Evolutionary conservation across 2,113 vertebrate species (phyloP).

Genomic region (Centrocercus urophasianus): DNA sequence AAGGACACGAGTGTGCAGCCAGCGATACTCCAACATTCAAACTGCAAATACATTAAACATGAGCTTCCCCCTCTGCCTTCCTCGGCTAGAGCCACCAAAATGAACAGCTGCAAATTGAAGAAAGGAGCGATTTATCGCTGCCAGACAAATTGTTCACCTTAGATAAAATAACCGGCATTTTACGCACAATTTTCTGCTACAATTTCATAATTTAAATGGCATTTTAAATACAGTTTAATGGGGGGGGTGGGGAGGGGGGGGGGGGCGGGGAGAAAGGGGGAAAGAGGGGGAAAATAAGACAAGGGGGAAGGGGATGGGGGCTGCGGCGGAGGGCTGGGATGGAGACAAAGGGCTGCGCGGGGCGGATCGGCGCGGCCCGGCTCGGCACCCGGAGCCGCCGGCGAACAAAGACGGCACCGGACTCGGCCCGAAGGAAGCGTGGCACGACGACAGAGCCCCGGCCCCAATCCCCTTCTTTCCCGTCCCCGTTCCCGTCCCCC

Average conservation of each 20-base stretch:
- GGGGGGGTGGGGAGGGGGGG: slow-evolving; percentile 55
- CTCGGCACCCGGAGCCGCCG: neutral
- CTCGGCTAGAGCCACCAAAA: slow-evolving; percentile 82
- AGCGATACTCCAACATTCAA: slow-evolving; percentile 97
- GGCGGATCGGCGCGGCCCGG: neutral
- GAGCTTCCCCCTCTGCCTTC: slow-evolving; percentile 84
- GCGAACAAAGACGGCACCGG: slow-evolving; percentile 26
- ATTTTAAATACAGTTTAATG: slow-evolving; percentile 87
- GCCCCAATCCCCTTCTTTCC: neutral
- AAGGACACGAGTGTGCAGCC: slow-evolving; percentile 99
- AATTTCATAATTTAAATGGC: slow-evolving; percentile 88
- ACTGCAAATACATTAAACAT: slow-evolving; percentile 99
- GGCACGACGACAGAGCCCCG: too few relatives aligned
- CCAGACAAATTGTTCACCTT: slow-evolving; percentile 88
- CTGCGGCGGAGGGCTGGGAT: neutral
- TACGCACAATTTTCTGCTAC: slow-evolving; percentile 86
- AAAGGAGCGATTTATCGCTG: slow-evolving; percentile 86
- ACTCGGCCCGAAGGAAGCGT: neutral
- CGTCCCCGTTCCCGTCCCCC: neutral
- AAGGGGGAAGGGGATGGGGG: neutral
- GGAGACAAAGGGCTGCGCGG: slow-evolving; percentile 24
- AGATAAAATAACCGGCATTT: slow-evolving; percentile 88
- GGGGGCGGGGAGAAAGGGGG: neutral
- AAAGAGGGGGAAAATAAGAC: neutral
- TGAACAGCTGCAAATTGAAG: slow-evolving; percentile 91